These are phyloP conservation scores for Triplophysa tibetana DNA, from an alignment of 2,113 vertebrate genomes.

Conservation along the genomic window DNA sequence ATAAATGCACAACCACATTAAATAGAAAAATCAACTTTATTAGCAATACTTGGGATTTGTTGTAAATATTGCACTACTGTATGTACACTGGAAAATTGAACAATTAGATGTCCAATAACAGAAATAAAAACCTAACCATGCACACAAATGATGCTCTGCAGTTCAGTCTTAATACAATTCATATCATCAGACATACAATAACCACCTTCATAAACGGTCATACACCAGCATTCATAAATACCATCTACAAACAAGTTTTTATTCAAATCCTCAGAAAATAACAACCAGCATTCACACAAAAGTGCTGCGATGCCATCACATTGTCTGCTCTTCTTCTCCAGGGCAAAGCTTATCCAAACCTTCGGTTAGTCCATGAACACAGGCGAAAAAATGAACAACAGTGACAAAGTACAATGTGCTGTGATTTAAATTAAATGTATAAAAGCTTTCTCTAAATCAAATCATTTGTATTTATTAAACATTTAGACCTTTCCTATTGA, in stretches of 20 bases:
- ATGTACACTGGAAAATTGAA: slow-evolving; percentile 30
- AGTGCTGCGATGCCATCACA: not conserved
- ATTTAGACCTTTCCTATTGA: not conserved
- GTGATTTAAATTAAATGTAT: not conserved
- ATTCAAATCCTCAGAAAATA: not conserved
- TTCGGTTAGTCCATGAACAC: not conserved
- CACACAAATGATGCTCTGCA: not conserved
- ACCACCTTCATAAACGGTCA: not conserved
- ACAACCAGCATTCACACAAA: slow-evolving; percentile 1
- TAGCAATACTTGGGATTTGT: slow-evolving; percentile 5
- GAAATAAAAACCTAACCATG: not conserved
- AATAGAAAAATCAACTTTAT: slow-evolving; percentile 43
- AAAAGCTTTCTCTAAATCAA: slow-evolving; percentile 15
- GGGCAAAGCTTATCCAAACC: not conserved
- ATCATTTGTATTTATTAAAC: not conserved
- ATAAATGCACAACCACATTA: not conserved
- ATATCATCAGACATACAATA: not conserved
- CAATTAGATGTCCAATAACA: slow-evolving; percentile 7
- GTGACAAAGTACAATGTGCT: slow-evolving; percentile 14
- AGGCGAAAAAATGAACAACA: not conserved
- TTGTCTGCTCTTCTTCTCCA: not conserved
- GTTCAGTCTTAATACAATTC: not conserved
- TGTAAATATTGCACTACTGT: slow-evolving; percentile 25
- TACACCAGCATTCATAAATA: slow-evolving; percentile 9
- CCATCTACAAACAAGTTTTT: slow-evolving; percentile 13